Base-by-base conservation (phyloP, 53 echinoderm and acorn worm genomes). In the Astropecten irregularis region DNA sequence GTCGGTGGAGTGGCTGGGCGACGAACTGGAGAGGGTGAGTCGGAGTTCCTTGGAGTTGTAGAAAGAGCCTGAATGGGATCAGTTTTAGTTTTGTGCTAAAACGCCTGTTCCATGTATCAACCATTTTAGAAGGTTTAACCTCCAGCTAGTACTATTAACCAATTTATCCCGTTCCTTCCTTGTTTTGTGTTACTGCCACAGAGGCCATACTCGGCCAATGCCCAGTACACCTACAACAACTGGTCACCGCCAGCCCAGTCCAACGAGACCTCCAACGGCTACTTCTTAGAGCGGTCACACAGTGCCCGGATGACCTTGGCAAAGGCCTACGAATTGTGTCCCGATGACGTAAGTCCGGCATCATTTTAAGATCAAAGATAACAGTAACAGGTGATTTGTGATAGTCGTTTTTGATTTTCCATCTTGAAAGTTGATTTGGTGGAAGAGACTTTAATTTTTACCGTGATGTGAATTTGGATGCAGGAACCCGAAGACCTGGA, bases 231-330 rank as follows among this genome's bases (percentile, higher is more conserved):
- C 18, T 99, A 99, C 82, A 99, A 99, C 83, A 99, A 95, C 63
- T 99, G 99, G 99, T 95, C 99, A 39, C 99, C 99, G 19, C 99
- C 99, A 0, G 99, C 99, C 0, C 99, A 99, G 82, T 95, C 95
- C 65, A 99, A 99, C 35, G 99, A 99, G 84, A 95, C 95, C 3
- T 94, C 99, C 54, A 99, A 99, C 35, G 99, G 99, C 1, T 99
- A 99, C 73, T 99, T 99, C 92, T 52, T 99, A 49, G 99, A 99
- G 66, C 73, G 99, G 54, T 99, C 99, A 0, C 95, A 99, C 81
- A 95, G 94, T 49, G 99, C 99, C 13, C 90, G 95, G 10, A 84
- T 99, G 77, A 99, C 99, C n/a, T 57, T 99, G 56, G 92, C 95
- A 32, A 99, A 99, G 63, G 99, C 99, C 21, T 99, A 92, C 54